Evolutionary conservation across 2,888 invertebrate genomes (phyloP), one percentile per base, ranked within the genome.

Genomic region (Thereva nobilitata): DNA sequence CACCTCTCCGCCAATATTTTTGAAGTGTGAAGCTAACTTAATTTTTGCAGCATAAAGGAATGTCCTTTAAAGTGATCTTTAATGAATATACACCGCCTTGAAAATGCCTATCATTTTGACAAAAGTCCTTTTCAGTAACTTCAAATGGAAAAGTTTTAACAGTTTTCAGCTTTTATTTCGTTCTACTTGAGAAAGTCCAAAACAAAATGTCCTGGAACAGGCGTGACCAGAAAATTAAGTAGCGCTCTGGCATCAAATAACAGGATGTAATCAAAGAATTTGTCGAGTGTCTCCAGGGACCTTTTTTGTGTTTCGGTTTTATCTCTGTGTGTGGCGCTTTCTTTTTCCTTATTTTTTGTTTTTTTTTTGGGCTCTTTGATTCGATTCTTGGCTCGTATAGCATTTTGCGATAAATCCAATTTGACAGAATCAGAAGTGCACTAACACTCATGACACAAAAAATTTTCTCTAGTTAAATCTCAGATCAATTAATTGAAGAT

Each of bases 201-300:
- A 47, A 59, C 59, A 59, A 59, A 59, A 56, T 56, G 40, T 49
- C 59, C 38, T 59, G 59, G 59, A 37, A 35, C 47, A 47, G 47
- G 45, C 59, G 59, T 59, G 59, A 59, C 59, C 59, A 59, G 59
- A 59, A 59, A 59, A 59, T 59, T 59, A 59, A 59, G 59, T 49
- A 47, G 59, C 40, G 38, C 23, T 23, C 23, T 23, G 38, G 59
- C 47, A 59, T 59, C 59, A 59, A 59, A 59, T 59, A 59, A 59
- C 59, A 59, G 59, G 59, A 59, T 59, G 59, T 59, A 59, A 59
- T 59, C 59, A 59, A 59, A 59, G 59, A 59, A 59, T 59, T 59
- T 59, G 59, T 47, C 47, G 59, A 59, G 47, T 59, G 59, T 59
- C 59, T 59, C 59, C 35, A 45, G 59, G 49, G 59, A 59, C 8